Evolutionary conservation across 1,140 invertebrate species (phyloP), one percentile per base, ranked within the genome.

Genomic region (Chironomus tepperi): DNA sequence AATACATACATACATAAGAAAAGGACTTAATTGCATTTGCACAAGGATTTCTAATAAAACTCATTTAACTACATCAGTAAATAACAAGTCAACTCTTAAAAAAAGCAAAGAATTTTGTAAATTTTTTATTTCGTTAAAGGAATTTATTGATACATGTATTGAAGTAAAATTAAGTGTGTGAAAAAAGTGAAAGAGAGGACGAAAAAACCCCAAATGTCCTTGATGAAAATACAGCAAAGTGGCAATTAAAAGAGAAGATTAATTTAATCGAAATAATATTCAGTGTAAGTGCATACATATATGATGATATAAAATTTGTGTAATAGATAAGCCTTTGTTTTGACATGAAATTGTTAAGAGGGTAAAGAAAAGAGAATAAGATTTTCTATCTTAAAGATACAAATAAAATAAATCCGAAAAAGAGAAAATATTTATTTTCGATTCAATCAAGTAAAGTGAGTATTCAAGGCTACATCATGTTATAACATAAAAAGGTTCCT

Each of bases 401-500:
- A 57, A n/a, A 57, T 47, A n/a, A 15, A 12, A 57, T 57, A 5
- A n/a, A 57, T 57, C 12, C n/a, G 12, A 15, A 57, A n/a, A 57
- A 57, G 47, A n/a, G 47, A 10, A 15, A n/a, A 15, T 57, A 57
- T 57, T 57, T 57, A n/a, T 57, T 57, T n/a, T 57, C 47, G 47
- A 57, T 57, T 57, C 47, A 57, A 57, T 57, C 47, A 57, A 57
- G 47, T 57, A 57, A 57, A 57, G 47, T 57, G 47, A 57, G 47
- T 57, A 57, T 57, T 57, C 47, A 57, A 57, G 47, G 47, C 12
- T 57, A 57, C 47, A 57, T n/a, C 47, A 57, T 57, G n/a, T 57
- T n/a, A 57, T n/a, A 15, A 57, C n/a, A 57, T n/a, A 5, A 57
- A 57, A 57, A 57, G n/a, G 12, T n/a, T 57, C 9, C 15, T n/a